Evolutionary conservation across 1,140 invertebrate genomes (phyloP).

Genomic region (Aphelinus atriplicis): DNA sequence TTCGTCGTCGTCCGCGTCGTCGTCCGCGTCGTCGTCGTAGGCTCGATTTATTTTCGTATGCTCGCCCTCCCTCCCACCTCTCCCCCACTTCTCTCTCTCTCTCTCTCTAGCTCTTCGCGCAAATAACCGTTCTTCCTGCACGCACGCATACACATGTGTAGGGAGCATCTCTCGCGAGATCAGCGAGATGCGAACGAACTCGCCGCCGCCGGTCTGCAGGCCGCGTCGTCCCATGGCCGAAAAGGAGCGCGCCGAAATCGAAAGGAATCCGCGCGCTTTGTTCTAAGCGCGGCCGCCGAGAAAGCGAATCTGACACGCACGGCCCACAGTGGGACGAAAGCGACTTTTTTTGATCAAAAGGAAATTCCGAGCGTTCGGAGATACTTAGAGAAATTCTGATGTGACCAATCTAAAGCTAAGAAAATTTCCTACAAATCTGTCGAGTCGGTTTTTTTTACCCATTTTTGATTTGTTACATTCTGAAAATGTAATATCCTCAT

Average conservation of each 20-base stretch:
- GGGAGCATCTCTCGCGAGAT: conserved; percentile 31
- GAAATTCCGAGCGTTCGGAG: no score
- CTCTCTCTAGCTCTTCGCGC: not conserved
- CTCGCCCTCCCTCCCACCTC: not conserved
- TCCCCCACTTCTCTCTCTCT: conserved; percentile 43
- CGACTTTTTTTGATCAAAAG: no score
- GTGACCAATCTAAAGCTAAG: no score
- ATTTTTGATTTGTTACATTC: no score
- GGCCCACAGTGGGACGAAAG: no score
- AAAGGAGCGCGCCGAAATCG: conserved; percentile 38
- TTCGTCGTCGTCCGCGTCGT: not conserved
- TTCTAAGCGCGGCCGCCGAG: not conserved
- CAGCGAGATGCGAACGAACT: conserved; percentile 41
- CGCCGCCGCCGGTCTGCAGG: not conserved
- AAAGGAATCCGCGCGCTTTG: conserved; percentile 34
- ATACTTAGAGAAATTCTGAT: no score
- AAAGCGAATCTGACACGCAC: no score
- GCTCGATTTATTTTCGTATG: conserved; percentile 33
- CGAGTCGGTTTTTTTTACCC: no score
- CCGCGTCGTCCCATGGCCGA: not conserved
- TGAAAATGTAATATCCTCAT: no score
- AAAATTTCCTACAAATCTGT: no score
- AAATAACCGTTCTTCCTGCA: conserved; percentile 59
- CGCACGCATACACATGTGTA: not conserved
- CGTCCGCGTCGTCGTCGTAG: not conserved